phyloP scores from a whole-genome alignment of 2,797 vertebrate species.

The Brotula barbata region DNA sequence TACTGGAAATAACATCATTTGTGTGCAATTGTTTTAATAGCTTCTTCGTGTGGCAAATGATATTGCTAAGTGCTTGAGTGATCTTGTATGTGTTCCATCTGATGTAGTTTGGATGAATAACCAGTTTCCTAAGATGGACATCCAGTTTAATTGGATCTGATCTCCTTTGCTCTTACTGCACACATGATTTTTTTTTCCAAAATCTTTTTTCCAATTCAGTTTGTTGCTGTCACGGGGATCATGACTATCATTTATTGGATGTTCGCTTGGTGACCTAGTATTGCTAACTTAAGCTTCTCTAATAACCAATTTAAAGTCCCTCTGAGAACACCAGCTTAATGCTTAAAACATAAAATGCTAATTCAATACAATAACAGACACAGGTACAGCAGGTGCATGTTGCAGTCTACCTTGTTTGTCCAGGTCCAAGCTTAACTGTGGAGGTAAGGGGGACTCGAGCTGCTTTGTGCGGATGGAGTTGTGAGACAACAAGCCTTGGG shows the following conservation, averaged over 20 bases:
- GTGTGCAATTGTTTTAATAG: neutral
- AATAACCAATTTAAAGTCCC: too few species aligned
- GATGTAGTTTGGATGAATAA: neutral
- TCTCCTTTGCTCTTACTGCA: too few species aligned
- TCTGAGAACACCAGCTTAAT: too few species aligned
- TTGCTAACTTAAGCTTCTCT: too few species aligned
- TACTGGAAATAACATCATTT: neutral
- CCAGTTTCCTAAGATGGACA: neutral
- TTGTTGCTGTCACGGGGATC: neutral
- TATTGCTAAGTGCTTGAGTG: neutral
- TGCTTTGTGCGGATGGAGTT: conserved; percentile 70
- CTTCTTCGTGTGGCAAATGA: neutral
- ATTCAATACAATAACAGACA: too few species aligned
- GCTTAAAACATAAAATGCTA: too few species aligned
- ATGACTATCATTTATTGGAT: neutral
- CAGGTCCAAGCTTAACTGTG: conserved; percentile 71
- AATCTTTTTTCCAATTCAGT: too few species aligned
- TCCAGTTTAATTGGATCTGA: neutral
- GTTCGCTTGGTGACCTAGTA: too few species aligned
- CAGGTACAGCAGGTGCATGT: neutral
- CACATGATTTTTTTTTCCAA: neutral
- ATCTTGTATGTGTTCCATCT: neutral
- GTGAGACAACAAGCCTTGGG: conserved; percentile 73
- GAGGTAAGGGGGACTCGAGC: conserved; percentile 74
- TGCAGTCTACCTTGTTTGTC: conserved; percentile 80